Percentiles rank a stretch among this genome's conserved stretches.
Conservation (phyloP, 2,888 invertebrate genomes). For the Altica lythri region DNA sequence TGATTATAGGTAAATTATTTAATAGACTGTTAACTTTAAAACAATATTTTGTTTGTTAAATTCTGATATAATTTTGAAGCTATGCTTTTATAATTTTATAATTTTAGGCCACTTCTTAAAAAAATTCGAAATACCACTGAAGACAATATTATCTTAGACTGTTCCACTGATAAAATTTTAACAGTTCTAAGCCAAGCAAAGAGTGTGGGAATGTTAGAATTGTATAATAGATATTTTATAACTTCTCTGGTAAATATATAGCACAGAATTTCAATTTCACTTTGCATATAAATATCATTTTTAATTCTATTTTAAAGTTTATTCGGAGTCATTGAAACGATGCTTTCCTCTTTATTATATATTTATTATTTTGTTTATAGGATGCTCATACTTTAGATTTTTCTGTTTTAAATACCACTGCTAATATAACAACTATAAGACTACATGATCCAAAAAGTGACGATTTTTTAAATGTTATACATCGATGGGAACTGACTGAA, state of each 20-base stretch:
- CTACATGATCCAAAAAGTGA: conserved; percentile 64
- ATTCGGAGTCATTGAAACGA: too few species aligned
- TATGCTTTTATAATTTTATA: background rate
- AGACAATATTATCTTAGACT: conserved; percentile 77
- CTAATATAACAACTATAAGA: conserved; percentile 73
- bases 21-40: background rate
- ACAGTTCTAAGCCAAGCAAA: conserved; percentile 69
- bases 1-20: conserved; percentile 43
- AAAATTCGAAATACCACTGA: conserved; percentile 73
- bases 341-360: background rate
- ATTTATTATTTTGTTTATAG: conserved; percentile 40
- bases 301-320: too few species aligned
- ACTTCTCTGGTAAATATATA: conserved; percentile 68
- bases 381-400: conserved; percentile 70
- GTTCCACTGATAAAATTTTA: conserved; percentile 67
- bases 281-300: too few species aligned
- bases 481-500: conserved; percentile 37
- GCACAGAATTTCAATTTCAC: too few species aligned
- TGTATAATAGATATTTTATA: conserved; percentile 67
- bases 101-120: conserved; percentile 71
- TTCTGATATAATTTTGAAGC: background rate
- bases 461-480: conserved; percentile 51
- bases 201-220: conserved; percentile 78
- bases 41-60: background rate
- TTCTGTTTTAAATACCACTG: conserved; percentile 63